phyloP scores from a whole-genome alignment of 2,888 invertebrate species.

The Lycophotia porphyrea region DNA sequence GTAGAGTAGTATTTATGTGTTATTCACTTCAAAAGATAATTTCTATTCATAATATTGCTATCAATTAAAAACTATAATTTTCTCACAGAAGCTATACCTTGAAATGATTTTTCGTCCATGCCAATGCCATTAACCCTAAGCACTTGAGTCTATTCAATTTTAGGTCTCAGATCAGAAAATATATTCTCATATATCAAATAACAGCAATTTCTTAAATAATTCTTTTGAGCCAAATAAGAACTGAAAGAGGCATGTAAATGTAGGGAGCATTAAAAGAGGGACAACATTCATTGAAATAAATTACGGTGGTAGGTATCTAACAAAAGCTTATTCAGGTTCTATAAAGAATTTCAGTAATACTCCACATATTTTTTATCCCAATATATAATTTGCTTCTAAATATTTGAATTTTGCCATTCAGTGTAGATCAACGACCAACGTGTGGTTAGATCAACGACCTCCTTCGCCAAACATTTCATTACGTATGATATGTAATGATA shows the following conservation, averaged over 20 bases:
- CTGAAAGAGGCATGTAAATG: conserved; percentile 12
- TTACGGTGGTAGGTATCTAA: neutral
- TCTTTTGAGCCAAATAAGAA: neutral
- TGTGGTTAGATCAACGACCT: conserved; percentile 52
- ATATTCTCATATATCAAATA: conserved; percentile 3
- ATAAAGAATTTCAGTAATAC: conserved; percentile 13
- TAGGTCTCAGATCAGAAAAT: neutral
- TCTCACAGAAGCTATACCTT: no score
- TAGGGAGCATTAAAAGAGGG: neutral
- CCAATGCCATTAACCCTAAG: conserved; percentile 8
- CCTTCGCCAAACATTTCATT: conserved; percentile 2
- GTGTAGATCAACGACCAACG: conserved; percentile 49
- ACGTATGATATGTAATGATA: conserved; percentile 20
- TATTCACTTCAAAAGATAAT: neutral
- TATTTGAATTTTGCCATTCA: conserved; percentile 7
- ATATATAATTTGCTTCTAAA: neutral
- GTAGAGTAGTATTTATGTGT: neutral
- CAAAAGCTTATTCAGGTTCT: conserved; percentile 15
- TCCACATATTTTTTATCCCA: conserved; percentile 14
- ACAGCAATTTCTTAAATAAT: conserved; percentile 3
- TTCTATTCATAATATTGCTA: neutral
- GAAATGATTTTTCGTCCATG: neutral
- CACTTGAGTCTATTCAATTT: neutral
- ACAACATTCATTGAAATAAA: neutral
- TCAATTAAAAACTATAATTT: neutral